Evolutionary conservation across 2,888 invertebrate genomes (phyloP).

Genomic region (Sarcophaga caerulescens): DNA sequence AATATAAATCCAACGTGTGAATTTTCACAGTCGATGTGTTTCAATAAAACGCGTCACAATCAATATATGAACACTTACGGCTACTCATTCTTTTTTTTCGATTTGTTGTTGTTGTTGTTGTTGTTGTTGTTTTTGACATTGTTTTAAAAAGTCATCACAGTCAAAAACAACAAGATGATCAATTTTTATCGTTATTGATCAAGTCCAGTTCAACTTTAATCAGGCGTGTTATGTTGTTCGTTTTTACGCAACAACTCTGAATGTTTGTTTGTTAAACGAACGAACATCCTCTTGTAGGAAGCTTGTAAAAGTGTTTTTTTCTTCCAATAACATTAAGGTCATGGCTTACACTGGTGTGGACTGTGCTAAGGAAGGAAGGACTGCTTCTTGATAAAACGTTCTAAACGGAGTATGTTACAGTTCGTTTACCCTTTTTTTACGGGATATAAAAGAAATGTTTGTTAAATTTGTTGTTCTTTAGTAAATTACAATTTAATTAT

Average conservation of each 20-base stretch:
- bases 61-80: constrained; percentile 45
- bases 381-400: constrained; percentile 35
- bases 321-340: constrained; percentile 40
- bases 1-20: constrained; percentile 57
- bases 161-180: constrained; percentile 42
- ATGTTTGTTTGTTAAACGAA: background rate
- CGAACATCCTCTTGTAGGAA: constrained; percentile 10
- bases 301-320: background rate
- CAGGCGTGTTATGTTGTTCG: background rate
- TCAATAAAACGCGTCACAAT: constrained; percentile 61
- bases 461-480: constrained; percentile 44
- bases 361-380: no score
- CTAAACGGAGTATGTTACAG: constrained; percentile 18
- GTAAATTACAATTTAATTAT: constrained; percentile 58
- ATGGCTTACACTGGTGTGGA: constrained; percentile 23
- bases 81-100: no score
- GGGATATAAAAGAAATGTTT: constrained; percentile 27
- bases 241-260: no score
- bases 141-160: constrained; percentile 19
- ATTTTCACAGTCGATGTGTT: constrained; percentile 66
- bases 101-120: constrained; percentile 16
- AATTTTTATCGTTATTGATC: constrained; percentile 62
- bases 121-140: background rate
- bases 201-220: constrained; percentile 24
- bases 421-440: background rate